Evolutionary conservation across 2,888 invertebrate species (phyloP), one percentile per base, ranked within the genome.

Genomic region (Drosophila setosimentum): DNA sequence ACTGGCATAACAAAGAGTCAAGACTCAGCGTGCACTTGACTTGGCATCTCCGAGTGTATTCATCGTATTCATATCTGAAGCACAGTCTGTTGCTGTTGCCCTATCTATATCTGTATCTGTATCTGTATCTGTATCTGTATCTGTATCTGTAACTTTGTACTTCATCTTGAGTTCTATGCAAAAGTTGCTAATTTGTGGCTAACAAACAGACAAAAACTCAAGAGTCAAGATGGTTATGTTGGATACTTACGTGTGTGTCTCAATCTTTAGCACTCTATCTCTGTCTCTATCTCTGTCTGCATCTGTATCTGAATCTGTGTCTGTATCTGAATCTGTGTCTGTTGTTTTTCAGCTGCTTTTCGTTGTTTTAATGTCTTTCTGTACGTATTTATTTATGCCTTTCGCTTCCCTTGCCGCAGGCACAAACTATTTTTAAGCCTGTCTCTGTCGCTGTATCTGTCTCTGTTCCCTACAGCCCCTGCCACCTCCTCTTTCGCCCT

Each of bases 1-100:
- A 78, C 77, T 77, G 73, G 32, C 73, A 27, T 18, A 64, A 57
- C 62, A 57, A 29, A 69, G 63, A 66, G 77, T 79, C 77, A 79
- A 77, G 64, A 64, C 51, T 55, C 27, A 29, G 40, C 32, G 29
- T 49, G 32, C 53, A 68, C 68, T 68, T 72, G 54, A 71, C 58
- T 64, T 48, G 30, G 27, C 62, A 54, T 7, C 55, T 42, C 13
- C 11, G 33, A 5, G 32, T 42, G 13, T 53, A 33, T 49, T 40
- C 53, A 37, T 24, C 10, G 53, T 48, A 35, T 29, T 50, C 32
- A 45, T 33, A 49, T 76, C 33, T 55, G 21, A 51, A 64, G 45
- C 24, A 24, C 8, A 16, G 24, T 29, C 29, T 69, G 24, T 32
- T 48, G 11, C 55, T 68, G 30, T 49, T 55, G 13, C 49, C 57